phyloP scores from a whole-genome alignment of 2,113 vertebrate genomes.

The Notothenia rossii region DNA sequence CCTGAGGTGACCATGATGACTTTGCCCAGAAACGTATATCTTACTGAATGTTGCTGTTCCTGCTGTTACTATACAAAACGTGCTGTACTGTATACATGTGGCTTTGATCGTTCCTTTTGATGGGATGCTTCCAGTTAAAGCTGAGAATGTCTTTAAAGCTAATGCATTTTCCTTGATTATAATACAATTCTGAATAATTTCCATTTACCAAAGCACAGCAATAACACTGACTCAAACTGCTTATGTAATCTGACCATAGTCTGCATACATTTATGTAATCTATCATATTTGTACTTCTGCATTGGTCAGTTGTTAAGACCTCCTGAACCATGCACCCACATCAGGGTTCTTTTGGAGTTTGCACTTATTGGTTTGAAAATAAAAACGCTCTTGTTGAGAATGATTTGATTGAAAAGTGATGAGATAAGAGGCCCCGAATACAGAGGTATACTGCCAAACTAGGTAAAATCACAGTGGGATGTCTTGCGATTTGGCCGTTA shows the following conservation, averaged over 20 bases:
- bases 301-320: background rate
- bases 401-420: constrained; percentile 14
- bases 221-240: constrained; percentile 22
- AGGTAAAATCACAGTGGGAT: constrained; percentile 71
- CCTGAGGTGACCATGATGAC: background rate
- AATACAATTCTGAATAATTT: constrained; percentile 31
- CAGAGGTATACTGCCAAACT: constrained; percentile 33
- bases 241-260: background rate
- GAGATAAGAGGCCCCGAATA: constrained; percentile 25
- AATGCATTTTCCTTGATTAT: constrained; percentile 18
- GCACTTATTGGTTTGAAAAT: constrained; percentile 14
- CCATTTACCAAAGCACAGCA: constrained; percentile 34
- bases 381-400: background rate
- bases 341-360: background rate
- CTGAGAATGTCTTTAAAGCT: constrained; percentile 30
- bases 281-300: background rate
- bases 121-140: constrained; percentile 28
- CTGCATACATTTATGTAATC: background rate
- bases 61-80: background rate
- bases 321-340: background rate
- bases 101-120: constrained; percentile 14
- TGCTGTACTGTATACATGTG: background rate
- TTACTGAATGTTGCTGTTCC: background rate
- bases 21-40: background rate
- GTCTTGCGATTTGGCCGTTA: constrained; percentile 21